Evolutionary conservation across 1,140 invertebrate species (phyloP).

Genomic region (Apis florea): DNA sequence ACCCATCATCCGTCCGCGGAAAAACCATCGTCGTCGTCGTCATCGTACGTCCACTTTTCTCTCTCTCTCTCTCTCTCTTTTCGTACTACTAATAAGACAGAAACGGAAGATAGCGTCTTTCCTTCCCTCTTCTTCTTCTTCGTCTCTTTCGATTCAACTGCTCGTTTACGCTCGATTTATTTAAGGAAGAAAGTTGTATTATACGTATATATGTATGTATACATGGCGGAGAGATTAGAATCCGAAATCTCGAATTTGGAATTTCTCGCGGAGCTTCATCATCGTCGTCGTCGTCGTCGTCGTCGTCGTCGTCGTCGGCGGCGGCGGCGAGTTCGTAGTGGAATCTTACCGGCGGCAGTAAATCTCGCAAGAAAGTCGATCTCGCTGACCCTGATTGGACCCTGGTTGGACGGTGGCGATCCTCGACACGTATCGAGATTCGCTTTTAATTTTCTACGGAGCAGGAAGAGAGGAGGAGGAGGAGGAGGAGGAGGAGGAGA

Average conservation of each 20-base stretch:
- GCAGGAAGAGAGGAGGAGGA: not conserved
- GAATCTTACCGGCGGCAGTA: conserved; percentile 59
- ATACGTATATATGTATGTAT: too few relatives aligned
- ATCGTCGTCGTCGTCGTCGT: not conserved
- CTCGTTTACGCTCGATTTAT: too few relatives aligned
- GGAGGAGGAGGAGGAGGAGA: too few relatives aligned
- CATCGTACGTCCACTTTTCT: not conserved
- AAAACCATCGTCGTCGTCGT: conserved; percentile 4
- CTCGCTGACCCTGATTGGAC: conserved; percentile 65
- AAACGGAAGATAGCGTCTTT: too few relatives aligned
- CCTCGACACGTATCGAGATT: conserved; percentile 19
- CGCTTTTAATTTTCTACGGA: conserved; percentile 45
- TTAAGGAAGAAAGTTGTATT: too few relatives aligned
- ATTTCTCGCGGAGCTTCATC: too few relatives aligned
- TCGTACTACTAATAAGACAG: too few relatives aligned
- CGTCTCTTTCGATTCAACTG: too few relatives aligned
- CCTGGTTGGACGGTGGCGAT: not conserved
- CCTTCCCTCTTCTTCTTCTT: not conserved
- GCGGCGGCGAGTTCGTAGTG: conserved; percentile 46
- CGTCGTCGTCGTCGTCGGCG: not conserved
- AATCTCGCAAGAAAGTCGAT: conserved; percentile 62
- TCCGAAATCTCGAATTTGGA: too few relatives aligned
- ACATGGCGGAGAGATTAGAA: too few relatives aligned
- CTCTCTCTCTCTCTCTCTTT: too few relatives aligned
- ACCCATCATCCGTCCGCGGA: not conserved